phyloP scores from a whole-genome alignment of 2,888 invertebrate species.

The Epistrophe eligans region DNA sequence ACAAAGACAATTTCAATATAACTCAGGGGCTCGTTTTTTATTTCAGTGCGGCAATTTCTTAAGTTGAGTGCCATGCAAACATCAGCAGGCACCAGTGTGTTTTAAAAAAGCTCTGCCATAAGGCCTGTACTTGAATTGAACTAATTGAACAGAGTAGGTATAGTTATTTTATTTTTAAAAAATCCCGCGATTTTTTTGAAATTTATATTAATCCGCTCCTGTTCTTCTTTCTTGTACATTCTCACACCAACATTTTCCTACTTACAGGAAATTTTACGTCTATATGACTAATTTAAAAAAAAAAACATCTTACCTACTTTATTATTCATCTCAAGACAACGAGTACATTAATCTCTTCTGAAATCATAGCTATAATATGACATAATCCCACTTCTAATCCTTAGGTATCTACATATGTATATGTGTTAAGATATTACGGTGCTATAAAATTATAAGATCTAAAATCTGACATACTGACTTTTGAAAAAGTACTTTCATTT shows the following conservation, averaged over 20 bases:
- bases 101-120: too few relatives aligned
- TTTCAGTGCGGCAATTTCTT: too few relatives aligned
- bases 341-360: not conserved
- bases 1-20: too few relatives aligned
- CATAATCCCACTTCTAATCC: not conserved
- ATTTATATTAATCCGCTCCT: not conserved
- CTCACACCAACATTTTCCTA: too few relatives aligned
- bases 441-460: constrained; percentile 9
- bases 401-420: not conserved
- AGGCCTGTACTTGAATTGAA: too few relatives aligned
- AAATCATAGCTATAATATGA: not conserved
- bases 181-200: too few relatives aligned
- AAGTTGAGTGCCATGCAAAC: too few relatives aligned
- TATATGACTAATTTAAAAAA: not conserved
- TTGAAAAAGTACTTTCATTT: not conserved
- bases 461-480: not conserved
- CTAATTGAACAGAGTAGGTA: too few relatives aligned
- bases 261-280: too few relatives aligned
- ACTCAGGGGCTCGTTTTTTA: too few relatives aligned
- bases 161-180: too few relatives aligned
- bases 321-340: not conserved
- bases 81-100: too few relatives aligned
- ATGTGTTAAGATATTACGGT: not conserved
- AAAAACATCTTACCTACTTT: not conserved
- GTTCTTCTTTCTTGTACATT: not conserved